Evolutionary conservation across 2,888 invertebrate species (phyloP).

Genomic region (Dyspetes luteomarginatus): DNA sequence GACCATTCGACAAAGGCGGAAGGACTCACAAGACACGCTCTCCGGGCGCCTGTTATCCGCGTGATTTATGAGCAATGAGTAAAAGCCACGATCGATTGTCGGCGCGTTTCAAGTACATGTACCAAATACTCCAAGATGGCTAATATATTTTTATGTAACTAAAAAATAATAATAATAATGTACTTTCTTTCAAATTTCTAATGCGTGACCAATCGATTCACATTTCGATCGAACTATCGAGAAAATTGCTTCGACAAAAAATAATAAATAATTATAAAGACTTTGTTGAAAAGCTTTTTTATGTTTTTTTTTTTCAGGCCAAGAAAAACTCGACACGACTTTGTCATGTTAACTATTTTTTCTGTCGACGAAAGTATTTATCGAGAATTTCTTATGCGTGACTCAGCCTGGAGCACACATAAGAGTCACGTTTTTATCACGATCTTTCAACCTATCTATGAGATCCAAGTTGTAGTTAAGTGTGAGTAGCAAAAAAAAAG

Average conservation of each 20-base stretch:
- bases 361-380: background rate
- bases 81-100: slow-evolving; percentile 28
- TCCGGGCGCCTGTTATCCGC: slow-evolving; percentile 13
- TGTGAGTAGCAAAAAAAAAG: background rate
- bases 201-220: background rate
- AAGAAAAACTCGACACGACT: background rate
- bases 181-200: background rate
- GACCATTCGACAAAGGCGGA: slow-evolving; percentile 35
- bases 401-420: too few species aligned
- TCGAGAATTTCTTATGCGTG: background rate
- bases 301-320: background rate
- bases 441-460: background rate
- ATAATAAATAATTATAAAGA: background rate
- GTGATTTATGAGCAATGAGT: slow-evolving; percentile 33
- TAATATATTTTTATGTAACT: background rate
- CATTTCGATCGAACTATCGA: background rate
- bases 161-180: background rate
- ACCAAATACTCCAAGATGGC: background rate
- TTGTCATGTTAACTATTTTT: too few species aligned
- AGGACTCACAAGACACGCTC: slow-evolving; percentile 11
- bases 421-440: background rate
- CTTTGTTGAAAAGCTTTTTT: background rate
- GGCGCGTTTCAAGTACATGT: slow-evolving; percentile 31
- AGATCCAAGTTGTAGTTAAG: background rate
- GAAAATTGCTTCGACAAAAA: background rate